Conservation (phyloP, 1,140 invertebrate genomes). For the Micrasema minimum region DNA sequence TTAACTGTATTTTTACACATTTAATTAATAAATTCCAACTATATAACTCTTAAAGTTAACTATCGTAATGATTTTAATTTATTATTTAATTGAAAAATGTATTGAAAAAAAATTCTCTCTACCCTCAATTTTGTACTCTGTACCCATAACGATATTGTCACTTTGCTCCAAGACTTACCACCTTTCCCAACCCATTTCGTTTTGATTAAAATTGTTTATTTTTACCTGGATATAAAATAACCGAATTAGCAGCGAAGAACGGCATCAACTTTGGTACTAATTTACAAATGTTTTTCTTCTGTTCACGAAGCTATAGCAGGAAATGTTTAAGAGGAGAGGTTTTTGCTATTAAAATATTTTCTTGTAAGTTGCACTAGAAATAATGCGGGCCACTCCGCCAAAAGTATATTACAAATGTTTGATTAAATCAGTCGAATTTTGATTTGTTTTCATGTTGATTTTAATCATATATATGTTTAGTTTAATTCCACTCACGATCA, state of each 20-base stretch:
- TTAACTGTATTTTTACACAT: too few relatives aligned
- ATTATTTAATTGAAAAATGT: too few relatives aligned
- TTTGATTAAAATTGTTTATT: slow-evolving; percentile 31
- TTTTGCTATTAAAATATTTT: slow-evolving; percentile 42
- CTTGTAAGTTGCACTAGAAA: slow-evolving; percentile 50
- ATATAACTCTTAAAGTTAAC: too few relatives aligned
- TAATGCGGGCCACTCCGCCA: slow-evolving; percentile 2
- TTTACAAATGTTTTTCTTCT: slow-evolving; percentile 53
- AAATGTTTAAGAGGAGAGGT: slow-evolving; percentile 53
- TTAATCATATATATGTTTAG: slow-evolving; percentile 57
- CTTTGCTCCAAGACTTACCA: neutral
- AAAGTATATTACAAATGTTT: slow-evolving; percentile 22
- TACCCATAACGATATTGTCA: too few relatives aligned
- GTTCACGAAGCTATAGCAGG: slow-evolving; percentile 51
- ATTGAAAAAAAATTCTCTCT: too few relatives aligned
- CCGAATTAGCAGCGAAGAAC: slow-evolving; percentile 13
- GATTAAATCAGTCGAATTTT: slow-evolving; percentile 18
- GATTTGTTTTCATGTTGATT: slow-evolving; percentile 31
- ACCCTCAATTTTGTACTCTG: too few relatives aligned
- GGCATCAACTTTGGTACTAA: slow-evolving; percentile 47
- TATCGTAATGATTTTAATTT: too few relatives aligned
- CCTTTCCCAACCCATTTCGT: slow-evolving; percentile 22
- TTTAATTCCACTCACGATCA: slow-evolving; percentile 72
- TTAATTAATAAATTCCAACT: too few relatives aligned
- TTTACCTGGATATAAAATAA: slow-evolving; percentile 1